phyloP scores from a whole-genome alignment of 2,113 vertebrate genomes.

The Gracilinanus agilis region DNA sequence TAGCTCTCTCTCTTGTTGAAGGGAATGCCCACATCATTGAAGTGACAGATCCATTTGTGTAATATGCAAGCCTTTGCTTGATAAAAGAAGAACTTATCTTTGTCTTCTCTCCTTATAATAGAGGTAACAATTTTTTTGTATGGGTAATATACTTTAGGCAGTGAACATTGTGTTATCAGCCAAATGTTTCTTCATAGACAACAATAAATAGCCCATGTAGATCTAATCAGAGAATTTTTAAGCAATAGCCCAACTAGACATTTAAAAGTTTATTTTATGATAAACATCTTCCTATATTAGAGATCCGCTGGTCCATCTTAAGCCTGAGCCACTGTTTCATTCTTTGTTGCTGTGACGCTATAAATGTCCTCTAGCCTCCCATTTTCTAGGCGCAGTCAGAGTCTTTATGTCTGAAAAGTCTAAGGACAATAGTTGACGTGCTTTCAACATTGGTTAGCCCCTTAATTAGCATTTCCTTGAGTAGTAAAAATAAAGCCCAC shows the following conservation, averaged over 20 bases:
- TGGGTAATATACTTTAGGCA: no score
- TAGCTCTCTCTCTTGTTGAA: neutral
- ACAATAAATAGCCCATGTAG: neutral
- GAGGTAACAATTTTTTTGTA: neutral
- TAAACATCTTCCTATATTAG: no score
- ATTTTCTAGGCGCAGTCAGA: neutral
- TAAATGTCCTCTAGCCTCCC: neutral
- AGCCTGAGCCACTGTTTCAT: neutral
- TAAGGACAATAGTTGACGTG: neutral
- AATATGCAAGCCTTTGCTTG: neutral
- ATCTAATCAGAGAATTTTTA: neutral
- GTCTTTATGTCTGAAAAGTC: no score
- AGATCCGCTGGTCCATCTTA: neutral
- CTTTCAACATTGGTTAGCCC: neutral
- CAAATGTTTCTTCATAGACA: neutral
- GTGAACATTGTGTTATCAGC: neutral
- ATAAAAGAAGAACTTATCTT: neutral
- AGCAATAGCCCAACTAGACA: neutral
- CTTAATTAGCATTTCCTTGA: neutral
- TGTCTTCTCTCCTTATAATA: neutral
- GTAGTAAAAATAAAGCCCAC: neutral
- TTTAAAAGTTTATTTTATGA: neutral
- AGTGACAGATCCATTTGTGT: neutral
- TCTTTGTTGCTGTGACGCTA: neutral
- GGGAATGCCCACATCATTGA: neutral